These are phyloP conservation scores for Zosterops japonicus DNA, from an alignment of 2,113 vertebrate species.

Conservation along the genomic window DNA sequence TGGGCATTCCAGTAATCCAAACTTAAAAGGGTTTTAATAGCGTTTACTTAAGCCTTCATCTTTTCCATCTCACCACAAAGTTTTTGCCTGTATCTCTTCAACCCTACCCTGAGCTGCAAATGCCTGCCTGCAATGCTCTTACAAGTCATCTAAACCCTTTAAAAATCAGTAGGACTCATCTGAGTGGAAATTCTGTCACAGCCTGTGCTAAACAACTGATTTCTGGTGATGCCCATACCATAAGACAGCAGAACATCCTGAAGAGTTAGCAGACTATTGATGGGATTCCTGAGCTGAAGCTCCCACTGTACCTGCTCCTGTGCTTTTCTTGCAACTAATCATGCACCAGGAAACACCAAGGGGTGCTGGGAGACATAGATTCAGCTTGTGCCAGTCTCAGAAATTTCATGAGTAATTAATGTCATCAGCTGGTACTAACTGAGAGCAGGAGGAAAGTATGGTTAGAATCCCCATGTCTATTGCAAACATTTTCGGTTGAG, in stretches of 20 bases:
- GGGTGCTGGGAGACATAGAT: not conserved
- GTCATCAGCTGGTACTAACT: not conserved
- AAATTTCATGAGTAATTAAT: not conserved
- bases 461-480: not conserved
- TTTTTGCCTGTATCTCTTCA: not conserved
- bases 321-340: not conserved
- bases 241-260: not conserved
- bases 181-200: not conserved
- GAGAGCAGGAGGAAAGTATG: not conserved
- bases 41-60: not conserved
- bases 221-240: not conserved
- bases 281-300: not conserved
- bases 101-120: not conserved
- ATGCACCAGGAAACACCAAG: not conserved
- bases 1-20: not conserved
- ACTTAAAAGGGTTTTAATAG: not conserved
- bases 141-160: not conserved
- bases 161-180: not conserved
- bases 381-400: not conserved
- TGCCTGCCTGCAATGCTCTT: not conserved
- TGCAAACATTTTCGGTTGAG: not conserved
- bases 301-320: accelerated
- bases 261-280: not conserved
- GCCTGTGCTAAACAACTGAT: not conserved
- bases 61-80: not conserved